phyloP scores from a whole-genome alignment of 35 echinoderm and acorn worm genomes.

The Lytechinus variegatus region DNA sequence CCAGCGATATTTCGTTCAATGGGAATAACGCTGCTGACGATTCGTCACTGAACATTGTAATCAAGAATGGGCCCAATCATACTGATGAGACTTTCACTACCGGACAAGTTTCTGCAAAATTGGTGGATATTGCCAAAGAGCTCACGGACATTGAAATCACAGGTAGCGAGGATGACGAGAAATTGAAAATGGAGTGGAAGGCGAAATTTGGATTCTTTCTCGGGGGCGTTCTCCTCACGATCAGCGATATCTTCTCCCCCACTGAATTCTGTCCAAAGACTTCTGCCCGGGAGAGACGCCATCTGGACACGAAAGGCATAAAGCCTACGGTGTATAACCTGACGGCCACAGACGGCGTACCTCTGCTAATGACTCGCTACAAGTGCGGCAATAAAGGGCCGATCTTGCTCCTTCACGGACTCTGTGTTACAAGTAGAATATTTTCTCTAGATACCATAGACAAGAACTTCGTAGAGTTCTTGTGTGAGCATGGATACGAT shows the following conservation, averaged over 20 bases:
- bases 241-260: conserved; percentile 55
- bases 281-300: conserved; percentile 34
- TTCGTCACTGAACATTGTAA: conserved; percentile 50
- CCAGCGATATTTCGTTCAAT: conserved; percentile 55
- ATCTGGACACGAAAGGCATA: conserved; percentile 23
- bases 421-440: conserved; percentile 52
- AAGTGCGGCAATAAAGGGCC: conserved; percentile 60
- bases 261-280: conserved; percentile 30
- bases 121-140: conserved; percentile 65
- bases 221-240: conserved; percentile 51
- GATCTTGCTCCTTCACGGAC: conserved; percentile 57
- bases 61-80: conserved; percentile 28
- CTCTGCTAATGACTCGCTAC: conserved; percentile 52
- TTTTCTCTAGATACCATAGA: conserved; percentile 73
- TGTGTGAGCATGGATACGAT: conserved; percentile 62
- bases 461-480: conserved; percentile 62
- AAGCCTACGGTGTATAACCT: conserved; percentile 32
- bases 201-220: conserved; percentile 62
- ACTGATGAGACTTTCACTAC: conserved; percentile 37
- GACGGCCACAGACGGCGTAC: background rate
- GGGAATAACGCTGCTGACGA: conserved; percentile 60
- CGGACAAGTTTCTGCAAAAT: conserved; percentile 51
- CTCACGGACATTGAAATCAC: conserved; percentile 56
- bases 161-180: conserved; percentile 15
- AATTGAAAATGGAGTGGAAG: conserved; percentile 58